A percentile compares a stretch with the other conserved stretches of the same genome.
Evolutionary conservation across 2,888 invertebrate genomes (phyloP).

Genomic region (Sturmia bella): DNA sequence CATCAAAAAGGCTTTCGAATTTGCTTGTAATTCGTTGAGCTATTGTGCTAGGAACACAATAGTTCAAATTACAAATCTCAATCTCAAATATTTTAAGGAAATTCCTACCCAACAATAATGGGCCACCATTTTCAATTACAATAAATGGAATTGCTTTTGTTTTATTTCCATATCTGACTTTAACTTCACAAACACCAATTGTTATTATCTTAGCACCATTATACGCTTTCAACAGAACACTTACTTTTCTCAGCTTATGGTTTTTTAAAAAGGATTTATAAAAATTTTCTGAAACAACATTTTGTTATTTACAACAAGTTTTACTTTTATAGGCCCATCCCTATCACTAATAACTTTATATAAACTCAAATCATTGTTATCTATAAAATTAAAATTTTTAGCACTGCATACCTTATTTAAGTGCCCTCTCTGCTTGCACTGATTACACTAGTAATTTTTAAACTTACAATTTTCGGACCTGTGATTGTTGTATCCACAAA

Average conservation of each 20-base stretch:
- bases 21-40: conserved; percentile 40
- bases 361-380: too few relatives aligned
- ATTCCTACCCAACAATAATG: conserved; percentile 61
- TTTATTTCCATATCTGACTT: conserved; percentile 38
- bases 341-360: too few relatives aligned
- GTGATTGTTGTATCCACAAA: conserved; percentile 60
- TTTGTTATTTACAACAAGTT: too few relatives aligned
- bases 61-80: conserved; percentile 54
- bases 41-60: conserved; percentile 8
- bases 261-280: conserved; percentile 36
- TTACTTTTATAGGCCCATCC: too few relatives aligned
- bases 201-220: conserved; percentile 46
- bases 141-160: conserved; percentile 39
- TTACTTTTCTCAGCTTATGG: conserved; percentile 23
- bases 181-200: conserved; percentile 48
- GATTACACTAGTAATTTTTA: conserved; percentile 62
- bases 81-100: conserved; percentile 59
- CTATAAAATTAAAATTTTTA: conserved; percentile 45
- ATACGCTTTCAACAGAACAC: conserved; percentile 39
- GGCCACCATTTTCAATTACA: conserved; percentile 62
- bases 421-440: conserved; percentile 62
- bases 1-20: conserved; percentile 54
- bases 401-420: conserved; percentile 63
- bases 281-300: conserved; percentile 53
- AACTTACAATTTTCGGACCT: conserved; percentile 57